These are phyloP conservation scores for Mus spicilegus DNA, from an alignment of 2,113 vertebrate genomes.

Conservation along the genomic window DNA sequence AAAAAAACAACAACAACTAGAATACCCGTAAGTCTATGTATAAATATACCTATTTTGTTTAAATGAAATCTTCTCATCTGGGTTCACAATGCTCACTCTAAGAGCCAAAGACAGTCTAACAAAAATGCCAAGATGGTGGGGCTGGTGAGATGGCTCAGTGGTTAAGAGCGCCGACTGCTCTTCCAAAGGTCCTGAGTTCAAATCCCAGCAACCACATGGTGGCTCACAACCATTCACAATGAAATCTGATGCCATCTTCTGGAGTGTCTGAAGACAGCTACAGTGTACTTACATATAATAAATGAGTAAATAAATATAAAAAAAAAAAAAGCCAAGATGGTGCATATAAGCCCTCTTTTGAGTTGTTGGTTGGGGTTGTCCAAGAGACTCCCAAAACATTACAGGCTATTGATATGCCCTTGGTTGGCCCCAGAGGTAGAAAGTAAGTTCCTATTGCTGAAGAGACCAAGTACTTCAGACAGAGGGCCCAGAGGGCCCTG, in stretches of 20 bases:
- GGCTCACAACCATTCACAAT: too few relatives aligned
- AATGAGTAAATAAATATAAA: too few relatives aligned
- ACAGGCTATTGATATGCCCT: neutral
- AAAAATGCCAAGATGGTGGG: neutral
- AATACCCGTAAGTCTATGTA: neutral
- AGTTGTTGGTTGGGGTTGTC: neutral
- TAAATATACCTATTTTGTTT: neutral
- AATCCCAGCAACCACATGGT: too few relatives aligned
- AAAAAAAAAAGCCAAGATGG: neutral
- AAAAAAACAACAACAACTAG: neutral
- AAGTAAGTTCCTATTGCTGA: neutral
- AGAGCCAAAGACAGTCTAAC: neutral
- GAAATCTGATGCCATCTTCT: too few relatives aligned
- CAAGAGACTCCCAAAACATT: neutral
- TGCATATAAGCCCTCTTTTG: neutral
- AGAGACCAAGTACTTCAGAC: neutral
- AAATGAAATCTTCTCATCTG: neutral
- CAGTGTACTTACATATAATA: too few relatives aligned
- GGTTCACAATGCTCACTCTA: neutral
- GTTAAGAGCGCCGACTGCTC: too few relatives aligned
- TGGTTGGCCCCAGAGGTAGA: neutral
- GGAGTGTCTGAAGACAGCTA: too few relatives aligned
- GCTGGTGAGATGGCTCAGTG: too few relatives aligned
- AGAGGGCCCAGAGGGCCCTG: neutral
- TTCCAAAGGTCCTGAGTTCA: too few relatives aligned